Percentiles rank a stretch among this genome's conserved stretches.
Evolutionary conservation across 2,888 invertebrate species (phyloP).

Genomic region (Hedya salicella): DNA sequence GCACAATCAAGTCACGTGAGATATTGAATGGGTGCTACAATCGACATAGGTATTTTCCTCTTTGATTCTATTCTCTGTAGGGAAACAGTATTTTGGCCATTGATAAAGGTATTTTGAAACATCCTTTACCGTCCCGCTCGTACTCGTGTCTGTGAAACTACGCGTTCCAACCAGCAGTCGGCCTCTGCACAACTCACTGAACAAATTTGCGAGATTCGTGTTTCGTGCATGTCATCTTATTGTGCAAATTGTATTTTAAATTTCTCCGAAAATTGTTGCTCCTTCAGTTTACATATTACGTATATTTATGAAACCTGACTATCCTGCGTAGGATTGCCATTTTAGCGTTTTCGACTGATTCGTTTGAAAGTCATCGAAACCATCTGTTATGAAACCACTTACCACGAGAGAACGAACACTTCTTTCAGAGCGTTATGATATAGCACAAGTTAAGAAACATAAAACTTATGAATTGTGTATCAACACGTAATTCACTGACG

Average conservation of each 20-base stretch:
- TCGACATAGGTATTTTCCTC: slow-evolving; percentile 12
- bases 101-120: slow-evolving; percentile 11
- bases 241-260: slow-evolving; percentile 32
- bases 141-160: not conserved
- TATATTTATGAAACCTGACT: too few relatives aligned
- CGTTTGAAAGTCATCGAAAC: too few relatives aligned
- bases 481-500: not conserved
- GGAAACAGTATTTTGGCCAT: slow-evolving; percentile 9
- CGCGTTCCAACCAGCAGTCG: slow-evolving; percentile 29
- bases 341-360: too few relatives aligned
- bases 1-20: slow-evolving; percentile 21
- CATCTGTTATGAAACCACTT: too few relatives aligned
- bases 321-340: too few relatives aligned
- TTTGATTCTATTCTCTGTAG: slow-evolving; percentile 9
- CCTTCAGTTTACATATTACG: not conserved
- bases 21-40: slow-evolving; percentile 16
- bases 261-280: not conserved
- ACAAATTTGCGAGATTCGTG: slow-evolving; percentile 65
- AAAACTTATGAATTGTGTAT: too few relatives aligned
- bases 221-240: slow-evolving; percentile 60
- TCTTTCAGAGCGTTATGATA: too few relatives aligned
- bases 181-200: slow-evolving; percentile 62
- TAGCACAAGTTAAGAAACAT: too few relatives aligned
- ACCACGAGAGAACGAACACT: too few relatives aligned
- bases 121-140: slow-evolving; percentile 8